Evolutionary conservation across 2,113 vertebrate species (phyloP).

Genomic region (Chaetodon trifascialis): DNA sequence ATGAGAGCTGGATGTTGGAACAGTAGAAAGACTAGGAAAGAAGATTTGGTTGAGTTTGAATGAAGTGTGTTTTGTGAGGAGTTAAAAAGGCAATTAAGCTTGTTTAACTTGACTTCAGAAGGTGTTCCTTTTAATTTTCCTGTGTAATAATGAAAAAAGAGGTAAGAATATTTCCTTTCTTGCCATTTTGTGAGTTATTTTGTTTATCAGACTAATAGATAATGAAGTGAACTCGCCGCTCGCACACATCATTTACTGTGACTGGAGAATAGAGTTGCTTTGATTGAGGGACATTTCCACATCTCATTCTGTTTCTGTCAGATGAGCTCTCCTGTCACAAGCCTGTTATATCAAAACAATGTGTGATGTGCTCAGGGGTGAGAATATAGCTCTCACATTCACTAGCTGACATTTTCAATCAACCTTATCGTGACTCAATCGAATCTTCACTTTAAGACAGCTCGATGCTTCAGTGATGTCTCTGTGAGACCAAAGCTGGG

Average conservation of each 20-base stretch:
- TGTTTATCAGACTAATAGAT: too few relatives aligned
- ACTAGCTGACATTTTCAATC: neutral
- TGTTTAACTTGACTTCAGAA: too few relatives aligned
- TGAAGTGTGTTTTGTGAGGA: too few relatives aligned
- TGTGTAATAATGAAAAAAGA: too few relatives aligned
- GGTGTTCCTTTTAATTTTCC: too few relatives aligned
- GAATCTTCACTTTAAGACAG: neutral
- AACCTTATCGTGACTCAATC: neutral
- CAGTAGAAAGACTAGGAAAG: too few relatives aligned
- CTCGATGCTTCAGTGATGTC: neutral
- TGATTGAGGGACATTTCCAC: neutral
- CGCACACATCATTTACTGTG: neutral
- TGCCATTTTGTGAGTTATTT: too few relatives aligned
- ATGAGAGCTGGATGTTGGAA: too few relatives aligned
- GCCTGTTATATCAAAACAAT: neutral
- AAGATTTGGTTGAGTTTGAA: too few relatives aligned
- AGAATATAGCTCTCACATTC: neutral
- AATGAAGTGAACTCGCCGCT: too few relatives aligned
- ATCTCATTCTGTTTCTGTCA: neutral
- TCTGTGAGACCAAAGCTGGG: neutral
- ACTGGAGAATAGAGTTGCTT: neutral
- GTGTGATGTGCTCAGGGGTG: neutral
- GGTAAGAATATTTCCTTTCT: too few relatives aligned
- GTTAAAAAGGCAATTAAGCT: too few relatives aligned
- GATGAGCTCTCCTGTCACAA: neutral